Evolutionary conservation across 2,888 invertebrate species (phyloP).

Genomic region (Phlogophora meticulosa): DNA sequence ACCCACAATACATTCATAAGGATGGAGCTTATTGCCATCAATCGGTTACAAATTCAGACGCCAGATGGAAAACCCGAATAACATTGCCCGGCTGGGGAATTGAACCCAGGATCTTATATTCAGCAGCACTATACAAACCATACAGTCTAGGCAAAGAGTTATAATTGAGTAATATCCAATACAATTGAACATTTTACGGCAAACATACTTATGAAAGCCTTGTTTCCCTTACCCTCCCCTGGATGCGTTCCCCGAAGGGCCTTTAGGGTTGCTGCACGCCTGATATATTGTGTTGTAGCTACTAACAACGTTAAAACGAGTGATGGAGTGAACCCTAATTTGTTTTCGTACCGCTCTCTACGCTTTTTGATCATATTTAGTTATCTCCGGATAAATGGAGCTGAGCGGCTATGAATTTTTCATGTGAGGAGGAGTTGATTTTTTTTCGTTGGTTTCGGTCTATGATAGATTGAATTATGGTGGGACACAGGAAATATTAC

Average conservation of each 20-base stretch:
- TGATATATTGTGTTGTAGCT: conserved; percentile 58
- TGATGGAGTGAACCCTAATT: conserved; percentile 64
- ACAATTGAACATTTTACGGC: conserved; percentile 35
- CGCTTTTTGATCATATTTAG: conserved; percentile 56
- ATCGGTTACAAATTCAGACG: too few relatives aligned
- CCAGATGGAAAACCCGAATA: too few relatives aligned
- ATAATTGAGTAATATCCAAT: too few relatives aligned
- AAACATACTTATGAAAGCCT: conserved; percentile 36
- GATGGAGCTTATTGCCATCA: too few relatives aligned
- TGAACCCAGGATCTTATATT: too few relatives aligned
- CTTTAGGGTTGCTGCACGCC: conserved; percentile 47
- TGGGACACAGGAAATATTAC: neutral
- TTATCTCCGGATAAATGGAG: conserved; percentile 45
- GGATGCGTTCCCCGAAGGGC: conserved; percentile 37
- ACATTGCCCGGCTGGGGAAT: too few relatives aligned
- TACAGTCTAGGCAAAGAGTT: too few relatives aligned
- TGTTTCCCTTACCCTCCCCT: conserved; percentile 3
- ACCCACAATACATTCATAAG: too few relatives aligned
- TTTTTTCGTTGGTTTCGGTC: conserved; percentile 20
- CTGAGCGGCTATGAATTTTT: conserved; percentile 57
- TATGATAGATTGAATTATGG: conserved; percentile 27
- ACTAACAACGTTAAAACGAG: conserved; percentile 58
- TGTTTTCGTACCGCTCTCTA: conserved; percentile 47
- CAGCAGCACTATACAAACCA: too few relatives aligned
- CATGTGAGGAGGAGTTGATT: conserved; percentile 32